phyloP scores from a whole-genome alignment of 2,113 vertebrate species.

The Panurus biarmicus region DNA sequence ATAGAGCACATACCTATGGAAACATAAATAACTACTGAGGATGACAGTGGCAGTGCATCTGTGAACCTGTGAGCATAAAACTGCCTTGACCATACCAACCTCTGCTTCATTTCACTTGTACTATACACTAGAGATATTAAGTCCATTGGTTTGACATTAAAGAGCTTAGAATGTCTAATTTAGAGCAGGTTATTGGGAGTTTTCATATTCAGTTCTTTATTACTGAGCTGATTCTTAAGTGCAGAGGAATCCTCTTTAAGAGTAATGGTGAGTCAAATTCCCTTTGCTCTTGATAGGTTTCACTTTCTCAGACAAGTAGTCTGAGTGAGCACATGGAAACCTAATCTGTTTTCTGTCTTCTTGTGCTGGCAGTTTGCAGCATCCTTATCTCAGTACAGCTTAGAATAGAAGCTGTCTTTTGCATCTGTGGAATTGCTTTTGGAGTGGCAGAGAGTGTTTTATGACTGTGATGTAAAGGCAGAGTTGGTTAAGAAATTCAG shows the following conservation, averaged over 20 bases:
- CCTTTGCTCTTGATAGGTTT: not conserved
- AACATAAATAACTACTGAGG: not conserved
- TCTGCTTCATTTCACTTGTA: not conserved
- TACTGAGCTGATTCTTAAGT: not conserved
- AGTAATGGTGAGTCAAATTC: not conserved
- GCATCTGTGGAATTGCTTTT: not conserved
- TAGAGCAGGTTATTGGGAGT: not conserved
- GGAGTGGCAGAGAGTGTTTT: not conserved
- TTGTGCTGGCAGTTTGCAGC: not conserved
- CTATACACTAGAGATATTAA: not conserved
- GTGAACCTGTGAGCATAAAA: not conserved
- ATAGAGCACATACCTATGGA: not conserved
- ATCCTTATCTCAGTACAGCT: not conserved
- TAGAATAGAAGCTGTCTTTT: conserved; percentile 5
- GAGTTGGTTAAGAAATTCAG: not conserved
- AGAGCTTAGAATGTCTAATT: not conserved
- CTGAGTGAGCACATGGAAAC: not conserved
- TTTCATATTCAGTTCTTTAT: not conserved
- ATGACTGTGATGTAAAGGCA: not conserved
- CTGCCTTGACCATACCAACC: not conserved
- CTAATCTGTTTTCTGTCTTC: not conserved
- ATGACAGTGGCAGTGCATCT: not conserved
- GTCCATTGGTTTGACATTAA: not conserved
- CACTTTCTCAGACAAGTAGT: not conserved
- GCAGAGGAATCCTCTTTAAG: not conserved